These are phyloP conservation scores for Brachionus rubens DNA, from an alignment of 1,140 invertebrate genomes.

Conservation along the genomic window DNA sequence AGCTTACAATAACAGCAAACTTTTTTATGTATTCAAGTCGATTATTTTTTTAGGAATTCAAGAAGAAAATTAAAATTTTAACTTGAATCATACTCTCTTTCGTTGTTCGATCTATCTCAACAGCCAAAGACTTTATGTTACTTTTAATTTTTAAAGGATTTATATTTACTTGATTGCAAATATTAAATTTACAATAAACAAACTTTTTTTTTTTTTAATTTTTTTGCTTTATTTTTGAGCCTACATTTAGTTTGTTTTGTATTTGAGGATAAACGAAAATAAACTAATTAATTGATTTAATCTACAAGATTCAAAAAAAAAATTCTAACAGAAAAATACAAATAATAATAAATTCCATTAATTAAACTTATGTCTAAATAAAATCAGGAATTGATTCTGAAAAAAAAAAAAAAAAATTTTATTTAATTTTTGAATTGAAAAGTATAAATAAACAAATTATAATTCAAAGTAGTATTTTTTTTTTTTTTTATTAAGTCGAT, in stretches of 20 bases:
- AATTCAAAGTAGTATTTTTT: background rate
- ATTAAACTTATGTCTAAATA: slow-evolving; percentile 43
- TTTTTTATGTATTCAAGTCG: no score
- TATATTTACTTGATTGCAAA: slow-evolving; percentile 28
- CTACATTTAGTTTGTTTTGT: no score
- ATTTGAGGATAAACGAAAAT: slow-evolving; percentile 31
- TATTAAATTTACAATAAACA: slow-evolving; percentile 5
- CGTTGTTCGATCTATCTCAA: no score
- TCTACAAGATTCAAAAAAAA: slow-evolving; percentile 18
- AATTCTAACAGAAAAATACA: background rate
- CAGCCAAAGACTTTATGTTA: no score
- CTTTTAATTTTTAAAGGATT: background rate
- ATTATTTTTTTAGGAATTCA: no score
- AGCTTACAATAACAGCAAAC: no score
- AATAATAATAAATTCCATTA: slow-evolving; percentile 14
- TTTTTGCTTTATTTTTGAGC: no score
- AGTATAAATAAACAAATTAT: slow-evolving; percentile 40
- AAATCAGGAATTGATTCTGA: slow-evolving; percentile 33
- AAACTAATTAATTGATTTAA: slow-evolving; percentile 42
- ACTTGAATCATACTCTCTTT: no score
- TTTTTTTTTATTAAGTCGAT: background rate
- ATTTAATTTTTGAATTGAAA: slow-evolving; percentile 3
- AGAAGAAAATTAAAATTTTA: no score
- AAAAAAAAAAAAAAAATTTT: background rate
- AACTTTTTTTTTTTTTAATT: background rate